These are phyloP conservation scores for Brachionus rubens DNA, from an alignment of 1,140 invertebrate species.

Conservation along the genomic window DNA sequence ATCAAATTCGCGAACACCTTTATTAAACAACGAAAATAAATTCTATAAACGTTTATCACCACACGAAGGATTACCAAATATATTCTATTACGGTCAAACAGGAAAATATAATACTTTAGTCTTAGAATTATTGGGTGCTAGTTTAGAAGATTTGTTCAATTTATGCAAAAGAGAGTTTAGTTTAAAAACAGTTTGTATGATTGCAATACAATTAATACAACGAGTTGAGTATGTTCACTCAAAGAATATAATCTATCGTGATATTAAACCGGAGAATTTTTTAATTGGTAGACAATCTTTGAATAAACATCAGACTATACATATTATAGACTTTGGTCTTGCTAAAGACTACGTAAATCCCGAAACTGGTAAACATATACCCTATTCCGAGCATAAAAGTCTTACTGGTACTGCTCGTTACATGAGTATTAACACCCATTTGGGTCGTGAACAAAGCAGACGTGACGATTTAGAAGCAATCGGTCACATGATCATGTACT, in stretches of 20 bases:
- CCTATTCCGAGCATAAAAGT: conserved; percentile 44
- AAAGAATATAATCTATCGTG: conserved; percentile 47
- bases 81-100: conserved; percentile 52
- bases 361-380: conserved; percentile 28
- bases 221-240: conserved; percentile 48
- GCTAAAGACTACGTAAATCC: conserved; percentile 37
- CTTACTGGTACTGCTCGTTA: conserved; percentile 44
- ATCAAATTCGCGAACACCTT: background rate
- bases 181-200: conserved; percentile 47
- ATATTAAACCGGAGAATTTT: conserved; percentile 47
- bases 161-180: conserved; percentile 50
- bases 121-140: conserved; percentile 51
- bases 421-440: conserved; percentile 45
- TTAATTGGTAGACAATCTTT: conserved; percentile 32
- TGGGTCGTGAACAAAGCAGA: conserved; percentile 83
- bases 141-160: conserved; percentile 50
- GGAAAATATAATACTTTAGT: conserved; percentile 57
- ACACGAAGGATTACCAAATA: conserved; percentile 57
- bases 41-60: conserved; percentile 9
- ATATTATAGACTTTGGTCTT: conserved; percentile 47
- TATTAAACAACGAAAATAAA: conserved; percentile 14
- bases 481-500: conserved; percentile 94
- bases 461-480: conserved; percentile 97
- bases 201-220: conserved; percentile 46
- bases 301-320: conserved; percentile 35